These are phyloP conservation scores for Xiphophorus birchmanni DNA, from an alignment of 2,797 vertebrate genomes.

Conservation along the genomic window DNA sequence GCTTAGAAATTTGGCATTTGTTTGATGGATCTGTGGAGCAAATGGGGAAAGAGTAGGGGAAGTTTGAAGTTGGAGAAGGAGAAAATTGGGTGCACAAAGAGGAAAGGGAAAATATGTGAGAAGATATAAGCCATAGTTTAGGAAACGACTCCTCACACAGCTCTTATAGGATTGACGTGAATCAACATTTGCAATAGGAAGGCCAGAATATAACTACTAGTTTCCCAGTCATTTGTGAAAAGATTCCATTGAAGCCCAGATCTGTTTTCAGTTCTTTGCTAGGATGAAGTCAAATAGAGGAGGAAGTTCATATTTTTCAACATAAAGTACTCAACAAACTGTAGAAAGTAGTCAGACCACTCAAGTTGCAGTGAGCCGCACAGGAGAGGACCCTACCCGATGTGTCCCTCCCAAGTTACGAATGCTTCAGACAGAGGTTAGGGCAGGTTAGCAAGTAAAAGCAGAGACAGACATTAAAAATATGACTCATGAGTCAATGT, in stretches of 20 bases:
- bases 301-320: neutral
- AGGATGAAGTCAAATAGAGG: neutral
- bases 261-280: neutral
- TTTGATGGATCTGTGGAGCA: slow-evolving; percentile 90
- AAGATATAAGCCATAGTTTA: slow-evolving; percentile 82
- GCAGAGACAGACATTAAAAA: slow-evolving; percentile 35
- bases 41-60: slow-evolving; percentile 34
- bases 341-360: neutral
- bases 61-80: slow-evolving; percentile 37
- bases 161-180: slow-evolving; percentile 34
- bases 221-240: slow-evolving; percentile 43
- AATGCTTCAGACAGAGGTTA: slow-evolving; percentile 17
- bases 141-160: slow-evolving; percentile 77
- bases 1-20: slow-evolving; percentile 98
- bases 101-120: slow-evolving; percentile 74
- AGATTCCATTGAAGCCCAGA: slow-evolving; percentile 35
- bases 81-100: slow-evolving; percentile 65
- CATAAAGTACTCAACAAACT: neutral
- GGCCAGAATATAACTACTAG: slow-evolving; percentile 58
- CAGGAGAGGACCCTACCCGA: neutral
- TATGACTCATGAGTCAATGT: slow-evolving; percentile 48
- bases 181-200: slow-evolving; percentile 64
- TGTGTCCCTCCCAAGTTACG: neutral
- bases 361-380: neutral
- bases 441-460: slow-evolving; percentile 15